phyloP scores from a whole-genome alignment of 2,113 vertebrate species.

The Morone chrysops region DNA sequence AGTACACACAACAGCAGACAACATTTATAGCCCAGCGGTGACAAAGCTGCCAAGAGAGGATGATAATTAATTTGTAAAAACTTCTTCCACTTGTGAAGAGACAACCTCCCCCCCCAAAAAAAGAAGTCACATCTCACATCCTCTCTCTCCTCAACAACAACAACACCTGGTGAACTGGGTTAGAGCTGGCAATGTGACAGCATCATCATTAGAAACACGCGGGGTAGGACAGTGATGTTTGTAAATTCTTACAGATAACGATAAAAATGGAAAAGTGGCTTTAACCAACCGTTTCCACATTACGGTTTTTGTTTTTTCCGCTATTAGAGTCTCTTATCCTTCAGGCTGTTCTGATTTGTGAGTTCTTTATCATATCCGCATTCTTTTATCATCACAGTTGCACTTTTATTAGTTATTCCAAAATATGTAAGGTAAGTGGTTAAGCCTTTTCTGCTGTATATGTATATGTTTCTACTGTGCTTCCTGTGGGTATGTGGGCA shows the following conservation, averaged over 20 bases:
- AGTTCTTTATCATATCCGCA: not conserved
- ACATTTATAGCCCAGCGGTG: slow-evolving; percentile 20
- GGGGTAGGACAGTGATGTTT: not conserved
- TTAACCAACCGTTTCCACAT: not conserved
- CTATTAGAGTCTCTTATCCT: not conserved
- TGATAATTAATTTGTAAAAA: slow-evolving; percentile 4
- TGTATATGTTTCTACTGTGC: not conserved
- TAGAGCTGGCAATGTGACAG: slow-evolving; percentile 12
- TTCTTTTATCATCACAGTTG: not conserved
- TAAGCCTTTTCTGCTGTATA: not conserved
- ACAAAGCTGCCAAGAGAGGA: slow-evolving; percentile 9
- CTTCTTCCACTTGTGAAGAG: not conserved
- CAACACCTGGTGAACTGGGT: slow-evolving; percentile 23
- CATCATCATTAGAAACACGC: not conserved
- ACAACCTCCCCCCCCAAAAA: not conserved
- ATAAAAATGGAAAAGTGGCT: not conserved
- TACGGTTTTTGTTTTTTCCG: not conserved
- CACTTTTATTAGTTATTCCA: slow-evolving; percentile 5
- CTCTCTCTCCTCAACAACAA: not conserved
- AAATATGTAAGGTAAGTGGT: not conserved
- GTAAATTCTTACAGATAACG: not conserved
- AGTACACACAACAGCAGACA: not conserved
- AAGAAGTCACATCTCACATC: not conserved
- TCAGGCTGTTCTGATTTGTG: not conserved
- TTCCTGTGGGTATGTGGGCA: not conserved